Evolutionary conservation across 2,888 invertebrate species (phyloP).

Genomic region (Drosophila setosimentum): DNA sequence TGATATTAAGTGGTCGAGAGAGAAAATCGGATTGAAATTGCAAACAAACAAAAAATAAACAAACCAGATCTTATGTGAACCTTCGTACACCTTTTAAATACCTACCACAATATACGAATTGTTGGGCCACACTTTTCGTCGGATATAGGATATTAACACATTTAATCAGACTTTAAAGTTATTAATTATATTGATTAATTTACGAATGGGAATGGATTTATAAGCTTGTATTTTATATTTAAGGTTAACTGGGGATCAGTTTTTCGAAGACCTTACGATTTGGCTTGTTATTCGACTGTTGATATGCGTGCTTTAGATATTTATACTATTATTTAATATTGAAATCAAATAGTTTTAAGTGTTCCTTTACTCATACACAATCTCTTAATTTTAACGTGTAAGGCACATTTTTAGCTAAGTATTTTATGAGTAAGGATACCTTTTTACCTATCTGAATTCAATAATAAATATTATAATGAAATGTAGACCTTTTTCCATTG

Average conservation of each 20-base stretch:
- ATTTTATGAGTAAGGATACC: neutral
- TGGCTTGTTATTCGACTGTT: neutral
- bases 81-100: slow-evolving; percentile 1
- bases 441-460: neutral
- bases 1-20: slow-evolving; percentile 13
- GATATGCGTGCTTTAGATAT: neutral
- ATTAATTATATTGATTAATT: slow-evolving; percentile 4
- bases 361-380: neutral
- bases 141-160: slow-evolving; percentile 7
- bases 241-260: neutral
- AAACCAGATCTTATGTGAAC: slow-evolving; percentile 5
- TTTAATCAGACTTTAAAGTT: neutral
- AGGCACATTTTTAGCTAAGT: too few relatives aligned
- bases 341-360: neutral
- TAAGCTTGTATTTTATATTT: neutral
- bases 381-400: neutral
- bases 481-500: neutral
- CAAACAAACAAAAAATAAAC: slow-evolving; percentile 17
- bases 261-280: neutral
- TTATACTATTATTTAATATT: neutral
- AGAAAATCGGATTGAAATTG: slow-evolving; percentile 31
- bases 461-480: neutral
- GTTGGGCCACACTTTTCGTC: neutral
- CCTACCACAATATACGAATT: neutral
- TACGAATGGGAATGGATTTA: neutral